Base-by-base conservation (phyloP, 2,888 invertebrate genomes). In the Meteorus colon region DNA sequence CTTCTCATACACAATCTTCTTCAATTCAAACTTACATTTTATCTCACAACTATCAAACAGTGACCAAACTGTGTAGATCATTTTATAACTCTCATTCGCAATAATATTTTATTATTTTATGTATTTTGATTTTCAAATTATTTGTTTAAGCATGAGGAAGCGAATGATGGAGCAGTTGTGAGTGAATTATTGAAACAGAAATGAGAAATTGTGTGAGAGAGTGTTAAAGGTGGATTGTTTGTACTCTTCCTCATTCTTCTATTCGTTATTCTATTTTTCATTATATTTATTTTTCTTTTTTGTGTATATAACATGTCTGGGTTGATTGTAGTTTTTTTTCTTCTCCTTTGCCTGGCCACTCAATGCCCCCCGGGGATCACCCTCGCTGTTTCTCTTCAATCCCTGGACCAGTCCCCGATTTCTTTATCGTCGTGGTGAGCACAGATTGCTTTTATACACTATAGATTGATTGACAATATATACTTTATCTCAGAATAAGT, bases 381-480 rank as follows among this genome's bases (percentile, higher is more conserved):
- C 65, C 76, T 71, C 70, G 55, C 74, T 75, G 45, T 73, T 48
- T 24, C 72, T 55, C 55, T 55, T 55, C 55, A 55, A 55, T 19
- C 55, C 55, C 55, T 19, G 19, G 19, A 19, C 19, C 55, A 8
- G n/a, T 41, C 31, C 55, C 31, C n/a, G 37, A 55, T 48, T 55
- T 62, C 70, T 85, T 19, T 55, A 55, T 87, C 86, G 87, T 85
- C 86, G 86, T 84, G 85, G 86, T 85, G 80, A 89, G 87, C 88
- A 87, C 88, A 88, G 88, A 89, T 88, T 89, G 89, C 88, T 89
- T 89, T 88, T 88, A 88, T 88, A 86, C 87, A 86, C 82, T 84
- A 62, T 48, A 86, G 88, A 89, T 88, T 89, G 88, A 89, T 88
- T 88, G 89, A 88, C 89, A 89, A 89, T 89, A 89, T 89, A 88